A percentile compares a stretch with the other conserved stretches of the same genome.
phyloP scores from a whole-genome alignment of 2,797 vertebrate species.

The Bucorvus abyssinicus region DNA sequence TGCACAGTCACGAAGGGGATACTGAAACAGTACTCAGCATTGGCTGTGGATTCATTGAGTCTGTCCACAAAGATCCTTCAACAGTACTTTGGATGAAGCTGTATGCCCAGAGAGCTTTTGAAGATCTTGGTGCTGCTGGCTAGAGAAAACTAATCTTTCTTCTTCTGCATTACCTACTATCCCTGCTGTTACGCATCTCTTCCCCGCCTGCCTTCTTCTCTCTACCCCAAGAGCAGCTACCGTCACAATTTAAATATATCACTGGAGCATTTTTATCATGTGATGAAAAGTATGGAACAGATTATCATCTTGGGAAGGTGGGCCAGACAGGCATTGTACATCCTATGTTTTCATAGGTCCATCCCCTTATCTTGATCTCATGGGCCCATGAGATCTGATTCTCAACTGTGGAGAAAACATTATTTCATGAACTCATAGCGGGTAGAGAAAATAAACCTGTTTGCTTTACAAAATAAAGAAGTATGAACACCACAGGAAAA shows the following conservation, averaged over 20 bases:
- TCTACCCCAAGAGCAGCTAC: neutral
- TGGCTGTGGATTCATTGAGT: neutral
- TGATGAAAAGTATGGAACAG: neutral
- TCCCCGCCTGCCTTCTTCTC: fast-evolving
- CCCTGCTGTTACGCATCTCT: neutral
- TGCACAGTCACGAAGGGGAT: no score
- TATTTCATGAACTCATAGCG: neutral
- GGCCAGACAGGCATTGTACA: neutral
- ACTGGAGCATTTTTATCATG: neutral
- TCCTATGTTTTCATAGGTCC: neutral
- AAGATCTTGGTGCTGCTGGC: neutral
- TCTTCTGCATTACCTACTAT: fast-evolving
- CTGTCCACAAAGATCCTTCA: neutral
- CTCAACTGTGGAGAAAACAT: neutral
- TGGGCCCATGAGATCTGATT: neutral
- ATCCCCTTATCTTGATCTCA: neutral
- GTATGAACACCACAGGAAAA: neutral
- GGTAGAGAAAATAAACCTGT: neutral
- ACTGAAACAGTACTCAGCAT: neutral
- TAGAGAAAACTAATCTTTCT: neutral
- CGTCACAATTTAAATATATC: neutral
- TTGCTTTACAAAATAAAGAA: neutral
- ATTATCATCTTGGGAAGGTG: neutral
- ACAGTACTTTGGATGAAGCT: neutral
- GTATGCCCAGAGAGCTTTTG: neutral